Evolutionary conservation across 92 coral and sea anemone species (phyloP).

Genomic region (Isaurus tuberculatus): DNA sequence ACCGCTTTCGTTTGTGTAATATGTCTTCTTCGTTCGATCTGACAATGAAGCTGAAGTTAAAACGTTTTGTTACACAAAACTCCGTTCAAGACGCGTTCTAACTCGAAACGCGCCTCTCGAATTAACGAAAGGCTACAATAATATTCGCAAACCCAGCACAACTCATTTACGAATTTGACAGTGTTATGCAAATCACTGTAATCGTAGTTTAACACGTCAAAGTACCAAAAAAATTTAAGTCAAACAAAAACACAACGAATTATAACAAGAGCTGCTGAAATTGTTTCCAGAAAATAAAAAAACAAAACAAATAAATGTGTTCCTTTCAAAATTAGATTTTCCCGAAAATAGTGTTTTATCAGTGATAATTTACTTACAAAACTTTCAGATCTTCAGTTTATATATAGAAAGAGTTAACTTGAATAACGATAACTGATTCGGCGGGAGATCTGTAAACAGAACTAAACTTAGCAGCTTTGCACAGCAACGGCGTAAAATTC

Average conservation of each 20-base stretch:
- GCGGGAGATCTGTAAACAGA: slow-evolving; percentile 19
- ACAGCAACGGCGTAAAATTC: not conserved
- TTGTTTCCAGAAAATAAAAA: not conserved
- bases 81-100: not conserved
- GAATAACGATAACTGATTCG: not conserved
- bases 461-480: not conserved
- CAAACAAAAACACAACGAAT: slow-evolving; percentile 36
- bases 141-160: not conserved
- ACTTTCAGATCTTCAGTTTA: too few relatives aligned
- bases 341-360: too few relatives aligned
- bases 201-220: slow-evolving; percentile 41
- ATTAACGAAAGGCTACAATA: not conserved
- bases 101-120: slow-evolving; percentile 15
- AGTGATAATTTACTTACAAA: not conserved
- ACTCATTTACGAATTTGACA: slow-evolving; percentile 12
- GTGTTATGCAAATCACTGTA: slow-evolving; percentile 46
- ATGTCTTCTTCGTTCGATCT: not conserved
- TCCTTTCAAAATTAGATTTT: too few relatives aligned
- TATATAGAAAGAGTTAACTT: not conserved
- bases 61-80: not conserved
- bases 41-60: not conserved
- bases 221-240: not conserved
- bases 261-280: not conserved
- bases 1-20: not conserved
- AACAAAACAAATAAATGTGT: not conserved